Evolutionary conservation across 1,140 invertebrate species (phyloP).

Genomic region (Lasioglossum albipes): DNA sequence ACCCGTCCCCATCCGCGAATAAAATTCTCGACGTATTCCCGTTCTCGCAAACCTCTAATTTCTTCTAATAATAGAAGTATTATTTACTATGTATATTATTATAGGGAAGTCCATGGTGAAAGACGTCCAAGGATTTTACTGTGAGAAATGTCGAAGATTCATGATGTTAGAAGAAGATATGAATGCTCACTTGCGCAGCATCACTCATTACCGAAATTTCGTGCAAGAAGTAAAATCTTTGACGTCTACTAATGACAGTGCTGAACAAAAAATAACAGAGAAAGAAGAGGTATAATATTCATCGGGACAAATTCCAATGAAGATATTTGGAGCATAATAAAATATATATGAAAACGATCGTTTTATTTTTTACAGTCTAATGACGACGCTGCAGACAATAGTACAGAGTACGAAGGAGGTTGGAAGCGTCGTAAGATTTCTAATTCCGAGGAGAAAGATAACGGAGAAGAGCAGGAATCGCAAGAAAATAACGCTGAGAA

Average conservation of each 20-base stretch:
- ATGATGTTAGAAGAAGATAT: slow-evolving; percentile 77
- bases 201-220: slow-evolving; percentile 77
- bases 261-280: slow-evolving; percentile 58
- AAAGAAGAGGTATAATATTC: slow-evolving; percentile 49
- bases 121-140: slow-evolving; percentile 75
- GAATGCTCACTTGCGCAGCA: slow-evolving; percentile 74
- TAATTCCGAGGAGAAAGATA: slow-evolving; percentile 55
- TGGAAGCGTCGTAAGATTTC: slow-evolving; percentile 69
- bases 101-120: slow-evolving; percentile 77
- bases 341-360: neutral
- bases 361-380: slow-evolving; percentile 26
- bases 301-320: neutral
- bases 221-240: slow-evolving; percentile 75
- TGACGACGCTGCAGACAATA: slow-evolving; percentile 45
- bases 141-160: slow-evolving; percentile 77
- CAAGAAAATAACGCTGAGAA: slow-evolving; percentile 52
- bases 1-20: too few species aligned
- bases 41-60: too few species aligned
- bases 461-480: slow-evolving; percentile 44
- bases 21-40: too few species aligned
- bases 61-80: neutral
- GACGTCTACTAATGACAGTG: slow-evolving; percentile 29
- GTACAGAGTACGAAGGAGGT: slow-evolving; percentile 62
- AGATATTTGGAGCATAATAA: neutral
- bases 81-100: slow-evolving; percentile 18